Conservation (phyloP, 2,888 invertebrate genomes). For the Ectemnius lituratus region DNA sequence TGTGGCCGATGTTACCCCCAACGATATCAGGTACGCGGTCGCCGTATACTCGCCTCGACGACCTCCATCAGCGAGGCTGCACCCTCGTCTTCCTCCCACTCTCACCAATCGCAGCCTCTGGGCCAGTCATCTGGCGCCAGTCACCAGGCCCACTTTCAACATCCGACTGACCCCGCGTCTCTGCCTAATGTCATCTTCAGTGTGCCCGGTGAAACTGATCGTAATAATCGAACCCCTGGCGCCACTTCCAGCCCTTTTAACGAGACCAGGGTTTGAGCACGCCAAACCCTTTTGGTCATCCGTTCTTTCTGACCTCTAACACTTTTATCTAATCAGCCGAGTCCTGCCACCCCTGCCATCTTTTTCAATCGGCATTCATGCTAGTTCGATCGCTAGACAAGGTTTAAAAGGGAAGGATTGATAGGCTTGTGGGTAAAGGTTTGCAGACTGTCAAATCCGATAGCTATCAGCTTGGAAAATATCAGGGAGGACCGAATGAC, state of each 20-base stretch:
- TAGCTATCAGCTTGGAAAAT: no score
- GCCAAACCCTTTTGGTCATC: no score
- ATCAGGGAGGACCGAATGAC: no score
- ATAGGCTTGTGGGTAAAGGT: no score
- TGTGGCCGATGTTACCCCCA: conserved; percentile 91
- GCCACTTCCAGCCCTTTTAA: conserved; percentile 72
- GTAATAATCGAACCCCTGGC: conserved; percentile 58
- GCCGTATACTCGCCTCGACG: conserved; percentile 75
- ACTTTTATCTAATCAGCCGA: conserved; percentile 1
- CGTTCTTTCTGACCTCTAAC: neutral
- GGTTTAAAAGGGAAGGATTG: no score
- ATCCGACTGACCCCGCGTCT: conserved; percentile 66
- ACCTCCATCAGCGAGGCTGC: conserved; percentile 75
- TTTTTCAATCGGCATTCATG: no score
- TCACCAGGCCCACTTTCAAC: conserved; percentile 57
- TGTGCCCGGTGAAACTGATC: conserved; percentile 71
- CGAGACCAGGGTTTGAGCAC: conserved; percentile 72
- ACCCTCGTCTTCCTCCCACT: conserved; percentile 72
- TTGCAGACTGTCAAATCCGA: no score
- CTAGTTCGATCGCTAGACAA: no score
- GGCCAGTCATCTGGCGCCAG: conserved; percentile 34
- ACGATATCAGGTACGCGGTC: conserved; percentile 89
- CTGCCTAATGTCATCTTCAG: conserved; percentile 75
- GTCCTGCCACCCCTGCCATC: no score
- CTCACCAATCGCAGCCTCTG: conserved; percentile 68